Percentiles rank a stretch among this genome's conserved stretches.
Evolutionary conservation across 2,797 vertebrate genomes (phyloP).

Genomic region (Microchirus variegatus): DNA sequence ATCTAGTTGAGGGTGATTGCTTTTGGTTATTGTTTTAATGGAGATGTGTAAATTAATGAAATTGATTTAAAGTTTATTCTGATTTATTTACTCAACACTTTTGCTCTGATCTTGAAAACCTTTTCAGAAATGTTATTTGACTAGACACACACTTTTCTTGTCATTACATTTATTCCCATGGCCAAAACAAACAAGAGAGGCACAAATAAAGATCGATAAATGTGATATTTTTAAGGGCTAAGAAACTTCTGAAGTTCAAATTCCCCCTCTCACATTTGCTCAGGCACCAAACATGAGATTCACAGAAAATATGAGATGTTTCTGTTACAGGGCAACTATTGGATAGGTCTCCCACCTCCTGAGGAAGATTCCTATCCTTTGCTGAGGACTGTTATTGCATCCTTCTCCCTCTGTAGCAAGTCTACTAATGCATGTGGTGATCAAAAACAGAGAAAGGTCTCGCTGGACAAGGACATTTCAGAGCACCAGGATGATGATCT

Average conservation of each 20-base stretch:
- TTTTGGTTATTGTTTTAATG: constrained; percentile 35
- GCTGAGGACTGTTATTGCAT: background rate
- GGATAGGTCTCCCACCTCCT: background rate
- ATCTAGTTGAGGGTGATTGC: constrained; percentile 27
- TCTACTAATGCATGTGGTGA: constrained; percentile 15
- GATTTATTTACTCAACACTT: too few relatives aligned
- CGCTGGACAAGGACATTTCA: constrained; percentile 4
- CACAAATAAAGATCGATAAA: too few relatives aligned
- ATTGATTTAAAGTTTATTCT: background rate
- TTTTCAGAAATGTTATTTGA: too few relatives aligned
- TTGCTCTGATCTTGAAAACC: too few relatives aligned
- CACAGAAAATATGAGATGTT: background rate
- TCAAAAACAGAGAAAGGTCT: constrained; percentile 10
- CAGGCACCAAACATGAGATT: background rate
- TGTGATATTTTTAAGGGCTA: too few relatives aligned
- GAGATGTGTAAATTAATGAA: constrained; percentile 17
- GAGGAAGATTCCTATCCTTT: background rate
- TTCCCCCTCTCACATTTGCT: background rate
- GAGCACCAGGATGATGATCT: constrained; percentile 13
- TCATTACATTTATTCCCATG: too few relatives aligned
- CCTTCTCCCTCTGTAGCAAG: background rate
- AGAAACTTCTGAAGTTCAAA: too few relatives aligned
- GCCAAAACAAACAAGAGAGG: too few relatives aligned
- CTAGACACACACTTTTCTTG: too few relatives aligned
- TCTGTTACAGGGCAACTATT: too few relatives aligned